Evolutionary conservation across 1,140 invertebrate genomes (phyloP).

Genomic region (Leptestheria dahalacensis): DNA sequence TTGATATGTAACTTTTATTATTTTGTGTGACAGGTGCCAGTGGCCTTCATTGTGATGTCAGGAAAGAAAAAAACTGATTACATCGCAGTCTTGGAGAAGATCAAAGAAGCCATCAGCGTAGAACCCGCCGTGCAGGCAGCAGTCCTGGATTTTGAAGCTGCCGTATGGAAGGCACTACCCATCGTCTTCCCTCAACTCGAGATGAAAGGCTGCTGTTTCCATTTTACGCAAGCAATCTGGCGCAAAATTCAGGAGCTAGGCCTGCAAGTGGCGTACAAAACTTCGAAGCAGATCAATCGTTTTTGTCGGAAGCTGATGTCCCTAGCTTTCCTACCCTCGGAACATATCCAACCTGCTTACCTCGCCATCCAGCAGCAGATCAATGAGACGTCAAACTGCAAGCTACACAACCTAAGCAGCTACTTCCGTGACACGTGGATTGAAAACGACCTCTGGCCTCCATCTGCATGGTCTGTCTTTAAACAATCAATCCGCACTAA

Average conservation of each 20-base stretch:
- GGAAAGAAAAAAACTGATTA: background rate
- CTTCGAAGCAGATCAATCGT: background rate
- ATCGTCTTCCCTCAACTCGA: background rate
- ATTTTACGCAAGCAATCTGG: background rate
- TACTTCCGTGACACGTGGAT: no score
- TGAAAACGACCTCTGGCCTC: background rate
- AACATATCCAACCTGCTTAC: no score
- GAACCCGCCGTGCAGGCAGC: no score
- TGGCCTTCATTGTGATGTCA: constrained; percentile 1
- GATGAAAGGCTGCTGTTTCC: background rate
- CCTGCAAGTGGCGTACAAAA: background rate
- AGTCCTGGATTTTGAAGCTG: no score
- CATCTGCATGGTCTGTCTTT: background rate
- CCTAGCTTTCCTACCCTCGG: no score
- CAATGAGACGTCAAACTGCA: no score
- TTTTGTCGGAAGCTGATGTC: no score
- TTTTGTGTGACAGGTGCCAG: constrained; percentile 2
- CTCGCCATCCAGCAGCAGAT: no score
- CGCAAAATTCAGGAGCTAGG: background rate
- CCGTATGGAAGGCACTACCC: background rate
- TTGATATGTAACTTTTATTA: no score
- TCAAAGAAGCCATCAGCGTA: no score
- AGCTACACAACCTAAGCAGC: no score
- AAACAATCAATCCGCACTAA: background rate
- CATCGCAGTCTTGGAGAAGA: background rate